These are phyloP conservation scores for Bombycilla garrulus DNA, from an alignment of 2,113 vertebrate species.

Conservation along the genomic window DNA sequence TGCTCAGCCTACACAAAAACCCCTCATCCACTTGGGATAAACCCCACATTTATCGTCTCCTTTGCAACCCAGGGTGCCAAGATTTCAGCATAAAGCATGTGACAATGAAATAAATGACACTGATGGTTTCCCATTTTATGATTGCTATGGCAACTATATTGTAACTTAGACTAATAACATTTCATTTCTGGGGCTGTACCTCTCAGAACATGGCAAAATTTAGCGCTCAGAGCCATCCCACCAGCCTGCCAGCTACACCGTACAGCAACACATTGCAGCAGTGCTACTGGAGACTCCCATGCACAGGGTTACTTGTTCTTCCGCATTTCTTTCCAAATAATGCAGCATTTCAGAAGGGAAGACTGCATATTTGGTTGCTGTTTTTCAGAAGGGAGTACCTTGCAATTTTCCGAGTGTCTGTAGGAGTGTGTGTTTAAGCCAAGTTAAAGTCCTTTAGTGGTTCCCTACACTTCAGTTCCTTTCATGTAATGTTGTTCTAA, in stretches of 20 bases:
- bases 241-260: neutral
- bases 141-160: constrained; percentile 7
- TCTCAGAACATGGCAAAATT: neutral
- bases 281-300: neutral
- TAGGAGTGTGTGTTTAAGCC: neutral
- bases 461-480: neutral
- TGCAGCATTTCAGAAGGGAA: neutral
- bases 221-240: neutral
- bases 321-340: neutral
- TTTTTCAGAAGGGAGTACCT: neutral
- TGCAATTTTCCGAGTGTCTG: neutral
- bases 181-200: neutral
- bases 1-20: neutral
- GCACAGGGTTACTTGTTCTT: neutral
- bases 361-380: neutral
- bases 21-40: neutral
- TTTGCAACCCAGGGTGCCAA: neutral
- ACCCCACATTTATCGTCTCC: neutral
- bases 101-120: neutral
- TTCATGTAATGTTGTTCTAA: neutral
- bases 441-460: neutral
- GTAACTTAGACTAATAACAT: neutral
- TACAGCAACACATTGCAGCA: neutral
- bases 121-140: neutral
- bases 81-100: neutral